These are phyloP conservation scores for Falcaria lacertinaria DNA, from an alignment of 2,888 invertebrate genomes.

Conservation along the genomic window DNA sequence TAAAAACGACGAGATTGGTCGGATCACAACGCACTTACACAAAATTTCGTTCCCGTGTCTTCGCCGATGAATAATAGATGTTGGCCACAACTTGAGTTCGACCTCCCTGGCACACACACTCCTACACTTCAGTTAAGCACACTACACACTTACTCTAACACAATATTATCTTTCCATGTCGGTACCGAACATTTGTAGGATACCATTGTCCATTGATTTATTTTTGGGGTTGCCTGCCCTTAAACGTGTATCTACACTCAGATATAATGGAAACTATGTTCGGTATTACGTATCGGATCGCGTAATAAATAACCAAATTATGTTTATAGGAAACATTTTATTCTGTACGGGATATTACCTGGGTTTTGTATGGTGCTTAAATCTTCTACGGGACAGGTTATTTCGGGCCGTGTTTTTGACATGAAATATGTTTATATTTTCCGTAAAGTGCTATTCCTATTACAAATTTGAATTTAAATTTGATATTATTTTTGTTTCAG, in stretches of 20 bases:
- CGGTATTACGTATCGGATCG: slow-evolving; percentile 10
- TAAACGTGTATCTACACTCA: slow-evolving; percentile 12
- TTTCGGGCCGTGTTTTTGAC: background rate
- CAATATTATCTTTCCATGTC: slow-evolving; percentile 19
- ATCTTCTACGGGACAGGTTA: background rate
- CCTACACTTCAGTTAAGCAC: slow-evolving; percentile 17
- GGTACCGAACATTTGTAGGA: slow-evolving; percentile 14
- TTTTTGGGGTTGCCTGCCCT: slow-evolving; percentile 17
- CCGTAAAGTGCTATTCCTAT: background rate
- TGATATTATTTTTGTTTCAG: background rate
- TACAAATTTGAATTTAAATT: background rate
- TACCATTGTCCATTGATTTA: slow-evolving; percentile 21
- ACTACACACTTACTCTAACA: slow-evolving; percentile 17
- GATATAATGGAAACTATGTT: slow-evolving; percentile 14
- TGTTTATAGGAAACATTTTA: slow-evolving; percentile 5
- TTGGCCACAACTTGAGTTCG: slow-evolving; percentile 44
- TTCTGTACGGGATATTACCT: background rate
- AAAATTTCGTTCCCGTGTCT: slow-evolving; percentile 75
- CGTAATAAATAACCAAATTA: slow-evolving; percentile 18
- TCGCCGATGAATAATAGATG: slow-evolving; percentile 74
- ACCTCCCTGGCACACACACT: slow-evolving; percentile 33
- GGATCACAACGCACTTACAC: slow-evolving; percentile 76
- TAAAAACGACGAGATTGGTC: slow-evolving; percentile 72
- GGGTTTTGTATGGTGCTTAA: background rate
- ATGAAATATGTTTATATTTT: background rate